Base-by-base conservation (phyloP, 2,888 invertebrate genomes). In the Odontocolon sp. region DNA sequence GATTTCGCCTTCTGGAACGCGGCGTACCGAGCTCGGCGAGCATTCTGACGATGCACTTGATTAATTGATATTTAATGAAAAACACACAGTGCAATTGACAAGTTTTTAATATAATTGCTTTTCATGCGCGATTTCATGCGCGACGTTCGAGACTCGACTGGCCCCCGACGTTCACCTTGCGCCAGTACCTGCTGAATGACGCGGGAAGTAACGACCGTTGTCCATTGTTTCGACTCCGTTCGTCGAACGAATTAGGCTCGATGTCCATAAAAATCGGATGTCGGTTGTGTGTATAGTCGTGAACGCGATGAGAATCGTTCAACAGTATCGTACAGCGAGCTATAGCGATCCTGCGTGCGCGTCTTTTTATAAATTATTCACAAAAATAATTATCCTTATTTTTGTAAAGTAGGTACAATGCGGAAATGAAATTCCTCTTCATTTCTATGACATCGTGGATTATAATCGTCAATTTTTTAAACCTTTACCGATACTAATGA, bases 201-300 rank as follows among this genome's bases (percentile, higher is more conserved):
- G 64, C 52, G 70, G 61, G 66, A 72, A 72, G 63, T 71, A 75
- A 75, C 76, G 68, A 68, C 74, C 66, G 75, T 78, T 78, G 69
- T 56, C 80, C 84, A 87, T 85, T 87, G 87, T 86, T 86, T 85
- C 70, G 71, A 72, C 61, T 79, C 36, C 82, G 80, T 56, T 77
- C 71, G 77, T 68, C 73, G 78, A 80, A 81, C 83, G 83, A 87
- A 87, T 88, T 87, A 85, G 86, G 86, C 72, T 36, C 79, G 86
- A 85, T 86, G 87, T 69, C 86, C 85, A 87, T 87, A 87, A 89
- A 77, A 11, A 70, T 42, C 38, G 45, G 33, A 52, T 11, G 56
- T 47, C 59, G 50, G 3, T 23, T 21, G 42, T 28, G 33, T 11
- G 50, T 66, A 38, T 21, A 18, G 28, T 16, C 5, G 36, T 16